phyloP scores from a whole-genome alignment of 2,888 invertebrate species.

The Alcis repandata region DNA sequence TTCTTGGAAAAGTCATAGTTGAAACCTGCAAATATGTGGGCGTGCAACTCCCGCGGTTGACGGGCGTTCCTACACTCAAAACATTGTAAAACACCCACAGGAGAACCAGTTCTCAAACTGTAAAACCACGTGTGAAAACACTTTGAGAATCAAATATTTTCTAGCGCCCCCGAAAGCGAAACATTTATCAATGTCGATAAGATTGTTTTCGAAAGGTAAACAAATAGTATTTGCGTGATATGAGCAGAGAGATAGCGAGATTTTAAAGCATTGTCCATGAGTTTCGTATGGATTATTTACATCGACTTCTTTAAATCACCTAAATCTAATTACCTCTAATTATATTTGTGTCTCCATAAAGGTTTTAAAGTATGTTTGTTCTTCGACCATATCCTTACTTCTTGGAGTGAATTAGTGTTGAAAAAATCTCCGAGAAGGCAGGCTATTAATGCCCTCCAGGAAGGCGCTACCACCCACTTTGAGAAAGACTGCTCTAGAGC shows the following conservation, averaged over 20 bases:
- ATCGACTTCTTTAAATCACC: too few relatives aligned
- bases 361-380: too few relatives aligned
- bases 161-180: background rate
- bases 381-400: too few relatives aligned
- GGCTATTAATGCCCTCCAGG: background rate
- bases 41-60: conserved; percentile 10
- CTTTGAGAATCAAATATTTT: background rate
- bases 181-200: background rate
- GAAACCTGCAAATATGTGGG: conserved; percentile 23
- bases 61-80: conserved; percentile 4
- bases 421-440: too few relatives aligned
- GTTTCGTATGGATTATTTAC: too few relatives aligned
- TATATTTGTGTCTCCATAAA: too few relatives aligned
- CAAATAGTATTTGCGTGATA: background rate
- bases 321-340: too few relatives aligned
- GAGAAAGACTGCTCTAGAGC: background rate
- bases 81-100: conserved; percentile 2
- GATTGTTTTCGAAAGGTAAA: too few relatives aligned
- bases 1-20: too few relatives aligned
- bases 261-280: too few relatives aligned
- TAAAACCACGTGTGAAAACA: background rate
- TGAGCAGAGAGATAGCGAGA: too few relatives aligned
- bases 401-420: too few relatives aligned
- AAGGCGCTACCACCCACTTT: background rate
- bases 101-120: background rate